Evolutionary conservation across 2,888 invertebrate species (phyloP).

Genomic region (Alloplasta piceator): DNA sequence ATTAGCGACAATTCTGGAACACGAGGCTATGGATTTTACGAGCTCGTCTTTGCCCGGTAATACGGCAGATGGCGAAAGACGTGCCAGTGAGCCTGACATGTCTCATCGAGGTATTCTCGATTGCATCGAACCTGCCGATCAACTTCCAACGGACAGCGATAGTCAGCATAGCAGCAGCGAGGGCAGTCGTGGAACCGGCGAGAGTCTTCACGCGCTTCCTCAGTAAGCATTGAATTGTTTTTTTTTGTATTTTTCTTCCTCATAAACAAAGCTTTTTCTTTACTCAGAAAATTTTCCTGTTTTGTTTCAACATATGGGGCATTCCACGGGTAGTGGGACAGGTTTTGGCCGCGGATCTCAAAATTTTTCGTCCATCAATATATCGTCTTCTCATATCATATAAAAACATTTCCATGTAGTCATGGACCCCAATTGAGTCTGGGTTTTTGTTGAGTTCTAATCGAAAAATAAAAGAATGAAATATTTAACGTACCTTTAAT

Average conservation of each 20-base stretch:
- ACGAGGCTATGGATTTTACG: conserved; percentile 94
- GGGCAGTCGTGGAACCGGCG: conserved; percentile 80
- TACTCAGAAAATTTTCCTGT: too few relatives aligned
- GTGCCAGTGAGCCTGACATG: conserved; percentile 82
- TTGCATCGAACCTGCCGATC: conserved; percentile 79
- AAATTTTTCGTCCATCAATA: too few relatives aligned
- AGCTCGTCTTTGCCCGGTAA: conserved; percentile 88
- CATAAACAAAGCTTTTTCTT: not conserved
- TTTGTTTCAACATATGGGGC: too few relatives aligned
- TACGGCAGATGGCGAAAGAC: conserved; percentile 82
- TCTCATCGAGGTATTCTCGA: conserved; percentile 81
- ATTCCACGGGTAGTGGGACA: too few relatives aligned
- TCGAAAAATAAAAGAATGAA: too few relatives aligned
- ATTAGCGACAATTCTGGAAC: conserved; percentile 96
- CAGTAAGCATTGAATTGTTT: conserved; percentile 80
- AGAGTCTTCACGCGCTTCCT: conserved; percentile 84
- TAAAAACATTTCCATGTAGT: too few relatives aligned
- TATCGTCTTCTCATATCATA: too few relatives aligned
- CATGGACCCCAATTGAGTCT: too few relatives aligned
- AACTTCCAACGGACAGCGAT: conserved; percentile 81
- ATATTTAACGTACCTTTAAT: too few relatives aligned
- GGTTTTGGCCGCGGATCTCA: too few relatives aligned
- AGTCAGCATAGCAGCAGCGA: conserved; percentile 82
- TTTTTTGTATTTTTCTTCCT: conserved; percentile 2
- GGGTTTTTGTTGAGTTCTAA: too few relatives aligned